A percentile compares a stretch with the other conserved stretches of the same genome.
Conservation (phyloP, 2,113 vertebrate species). For the Noturus placidus region DNA sequence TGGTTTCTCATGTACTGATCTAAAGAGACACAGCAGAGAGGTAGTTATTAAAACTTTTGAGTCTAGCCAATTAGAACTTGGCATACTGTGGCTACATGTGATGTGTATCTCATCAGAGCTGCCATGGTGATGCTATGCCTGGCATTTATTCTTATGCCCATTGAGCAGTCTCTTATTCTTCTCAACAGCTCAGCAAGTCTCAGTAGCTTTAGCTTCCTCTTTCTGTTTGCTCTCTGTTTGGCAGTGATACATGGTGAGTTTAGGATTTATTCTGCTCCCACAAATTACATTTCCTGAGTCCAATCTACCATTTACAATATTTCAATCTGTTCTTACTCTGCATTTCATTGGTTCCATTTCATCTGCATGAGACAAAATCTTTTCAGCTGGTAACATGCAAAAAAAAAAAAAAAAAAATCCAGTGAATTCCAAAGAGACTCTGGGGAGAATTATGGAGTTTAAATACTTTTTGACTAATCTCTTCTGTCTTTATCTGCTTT, state of each 20-base stretch:
- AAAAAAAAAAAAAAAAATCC: neutral
- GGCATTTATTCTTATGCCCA: neutral
- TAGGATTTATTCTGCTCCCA: neutral
- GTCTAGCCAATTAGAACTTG: conserved; percentile 5
- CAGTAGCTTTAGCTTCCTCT: conserved; percentile 19
- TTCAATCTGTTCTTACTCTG: neutral
- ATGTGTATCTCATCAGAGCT: conserved; percentile 21
- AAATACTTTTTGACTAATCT: conserved; percentile 48
- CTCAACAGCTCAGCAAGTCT: conserved; percentile 20
- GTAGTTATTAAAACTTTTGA: conserved; percentile 20
- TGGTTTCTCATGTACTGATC: neutral
- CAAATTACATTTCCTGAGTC: conserved; percentile 18
- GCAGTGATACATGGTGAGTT: neutral
- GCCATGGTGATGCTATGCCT: conserved; percentile 25
- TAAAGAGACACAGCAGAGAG: conserved; percentile 12
- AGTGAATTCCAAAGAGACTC: conserved; percentile 14
- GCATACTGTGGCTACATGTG: conserved; percentile 17
- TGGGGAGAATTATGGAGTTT: conserved; percentile 19
- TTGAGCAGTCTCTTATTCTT: neutral
- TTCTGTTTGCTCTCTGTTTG: conserved; percentile 4
- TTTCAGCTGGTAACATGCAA: neutral
- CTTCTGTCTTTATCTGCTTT: neutral
- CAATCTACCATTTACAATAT: neutral
- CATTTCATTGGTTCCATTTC: conserved; percentile 24
- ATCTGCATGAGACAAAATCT: conserved; percentile 13